Conservation (phyloP, 2,797 vertebrate species). For the Sciaenops ocellatus region DNA sequence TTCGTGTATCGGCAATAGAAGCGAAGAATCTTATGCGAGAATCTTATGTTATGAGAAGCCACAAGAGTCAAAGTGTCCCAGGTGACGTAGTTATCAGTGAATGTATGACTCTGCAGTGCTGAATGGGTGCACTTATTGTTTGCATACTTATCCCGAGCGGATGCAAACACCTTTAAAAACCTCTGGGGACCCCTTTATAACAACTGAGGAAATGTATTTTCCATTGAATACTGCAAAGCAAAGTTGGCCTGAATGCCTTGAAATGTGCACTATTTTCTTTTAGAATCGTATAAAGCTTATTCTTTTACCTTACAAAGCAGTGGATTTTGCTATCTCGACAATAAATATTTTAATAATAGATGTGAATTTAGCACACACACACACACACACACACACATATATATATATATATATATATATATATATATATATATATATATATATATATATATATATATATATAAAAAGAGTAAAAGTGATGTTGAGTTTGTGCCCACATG, state of each 20-base stretch:
- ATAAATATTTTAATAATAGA: conserved; percentile 82
- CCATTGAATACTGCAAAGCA: conserved; percentile 82
- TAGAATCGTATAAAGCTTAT: conserved; percentile 84
- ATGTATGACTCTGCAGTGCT: conserved; percentile 71
- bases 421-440: too few relatives aligned
- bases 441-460: too few relatives aligned
- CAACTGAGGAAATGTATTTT: conserved; percentile 84
- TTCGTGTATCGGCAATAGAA: conserved; percentile 15
- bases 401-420: too few relatives aligned
- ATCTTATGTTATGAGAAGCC: conserved; percentile 23
- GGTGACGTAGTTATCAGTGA: conserved; percentile 61
- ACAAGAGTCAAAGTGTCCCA: conserved; percentile 38
- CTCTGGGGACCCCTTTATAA: conserved; percentile 71
- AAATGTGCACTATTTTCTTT: conserved; percentile 92
- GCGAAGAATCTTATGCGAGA: conserved; percentile 18
- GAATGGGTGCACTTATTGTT: conserved; percentile 58
- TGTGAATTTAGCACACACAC: conserved; percentile 73
- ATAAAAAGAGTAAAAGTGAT: conserved; percentile 53
- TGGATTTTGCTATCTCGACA: conserved; percentile 82
- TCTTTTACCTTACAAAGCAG: conserved; percentile 84
- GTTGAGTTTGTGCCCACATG: conserved; percentile 61
- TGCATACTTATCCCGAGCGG: conserved; percentile 55
- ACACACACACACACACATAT: too few relatives aligned
- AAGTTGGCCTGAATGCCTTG: conserved; percentile 89
- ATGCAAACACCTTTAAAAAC: conserved; percentile 68